Conservation (phyloP, 1,140 invertebrate genomes). For the Neodiprion lecontei region DNA sequence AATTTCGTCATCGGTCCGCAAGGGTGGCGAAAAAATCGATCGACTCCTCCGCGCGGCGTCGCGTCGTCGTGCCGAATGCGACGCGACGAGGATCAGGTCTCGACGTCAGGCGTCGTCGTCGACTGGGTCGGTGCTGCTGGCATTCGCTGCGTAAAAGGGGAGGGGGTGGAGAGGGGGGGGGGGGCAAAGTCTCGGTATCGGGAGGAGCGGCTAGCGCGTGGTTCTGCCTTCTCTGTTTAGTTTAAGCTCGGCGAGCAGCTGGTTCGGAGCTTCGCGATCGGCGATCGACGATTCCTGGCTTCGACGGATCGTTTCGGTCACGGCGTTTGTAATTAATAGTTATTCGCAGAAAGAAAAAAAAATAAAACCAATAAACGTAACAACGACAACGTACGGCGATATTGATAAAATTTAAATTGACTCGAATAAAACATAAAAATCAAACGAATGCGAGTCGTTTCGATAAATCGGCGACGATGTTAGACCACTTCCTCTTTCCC, state of each 20-base stretch:
- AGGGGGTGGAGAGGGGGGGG: neutral
- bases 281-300: too few species aligned
- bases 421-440: too few species aligned
- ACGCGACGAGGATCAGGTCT: slow-evolving; percentile 35
- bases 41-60: too few species aligned
- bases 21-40: too few species aligned
- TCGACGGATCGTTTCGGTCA: slow-evolving; percentile 9
- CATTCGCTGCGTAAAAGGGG: neutral
- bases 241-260: slow-evolving; percentile 41
- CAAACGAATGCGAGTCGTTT: too few species aligned
- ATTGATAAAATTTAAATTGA: too few species aligned
- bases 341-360: too few species aligned
- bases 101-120: slow-evolving; percentile 22
- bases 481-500: too few species aligned
- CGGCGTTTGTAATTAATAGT: neutral
- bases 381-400: too few species aligned
- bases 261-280: slow-evolving; percentile 16
- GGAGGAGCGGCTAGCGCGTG: slow-evolving; percentile 34
- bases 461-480: too few species aligned
- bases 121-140: neutral
- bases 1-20: too few species aligned
- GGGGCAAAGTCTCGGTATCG: neutral
- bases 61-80: neutral
- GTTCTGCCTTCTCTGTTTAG: slow-evolving; percentile 39
- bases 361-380: too few species aligned